Evolutionary conservation across 2,888 invertebrate species (phyloP).

Genomic region (Biston betularia): DNA sequence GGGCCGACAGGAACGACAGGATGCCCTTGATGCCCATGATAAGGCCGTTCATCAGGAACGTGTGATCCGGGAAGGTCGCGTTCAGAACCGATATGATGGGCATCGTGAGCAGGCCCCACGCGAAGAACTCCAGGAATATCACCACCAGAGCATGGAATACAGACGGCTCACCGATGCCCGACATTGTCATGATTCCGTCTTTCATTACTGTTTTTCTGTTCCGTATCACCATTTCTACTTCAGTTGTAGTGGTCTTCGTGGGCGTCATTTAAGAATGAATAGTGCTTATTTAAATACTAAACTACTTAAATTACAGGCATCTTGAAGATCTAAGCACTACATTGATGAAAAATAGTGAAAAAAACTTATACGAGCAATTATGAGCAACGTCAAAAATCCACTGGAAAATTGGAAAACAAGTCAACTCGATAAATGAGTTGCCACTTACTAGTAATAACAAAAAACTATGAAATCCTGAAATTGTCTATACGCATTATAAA

Average conservation of each 20-base stretch:
- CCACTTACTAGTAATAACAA: conserved; percentile 27
- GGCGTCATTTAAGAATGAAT: conserved; percentile 87
- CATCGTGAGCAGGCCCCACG: conserved; percentile 99
- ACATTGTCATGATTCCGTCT: conserved; percentile 95
- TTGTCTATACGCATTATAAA: background rate
- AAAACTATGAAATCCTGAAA: background rate
- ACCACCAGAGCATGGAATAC: conserved; percentile 99
- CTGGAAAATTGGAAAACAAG: conserved; percentile 82
- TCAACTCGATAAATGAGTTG: conserved; percentile 77
- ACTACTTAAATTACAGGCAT: conserved; percentile 79
- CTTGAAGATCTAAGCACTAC: conserved; percentile 78
- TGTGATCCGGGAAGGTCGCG: conserved; percentile 99
- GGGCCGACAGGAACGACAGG: conserved; percentile 98
- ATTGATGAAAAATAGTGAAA: conserved; percentile 67
- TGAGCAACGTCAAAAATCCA: conserved; percentile 80
- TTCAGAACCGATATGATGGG: conserved; percentile 98
- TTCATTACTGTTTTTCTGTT: conserved; percentile 95
- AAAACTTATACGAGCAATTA: conserved; percentile 67
- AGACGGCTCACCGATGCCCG: conserved; percentile 96
- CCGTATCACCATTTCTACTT: conserved; percentile 94
- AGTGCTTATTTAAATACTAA: conserved; percentile 68
- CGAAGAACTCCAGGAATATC: conserved; percentile 99
- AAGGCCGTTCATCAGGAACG: conserved; percentile 99
- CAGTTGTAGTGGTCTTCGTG: conserved; percentile 92
- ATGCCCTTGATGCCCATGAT: conserved; percentile 99